Evolutionary conservation across 1,140 invertebrate species (phyloP).

Genomic region (Dysdera silvatica): DNA sequence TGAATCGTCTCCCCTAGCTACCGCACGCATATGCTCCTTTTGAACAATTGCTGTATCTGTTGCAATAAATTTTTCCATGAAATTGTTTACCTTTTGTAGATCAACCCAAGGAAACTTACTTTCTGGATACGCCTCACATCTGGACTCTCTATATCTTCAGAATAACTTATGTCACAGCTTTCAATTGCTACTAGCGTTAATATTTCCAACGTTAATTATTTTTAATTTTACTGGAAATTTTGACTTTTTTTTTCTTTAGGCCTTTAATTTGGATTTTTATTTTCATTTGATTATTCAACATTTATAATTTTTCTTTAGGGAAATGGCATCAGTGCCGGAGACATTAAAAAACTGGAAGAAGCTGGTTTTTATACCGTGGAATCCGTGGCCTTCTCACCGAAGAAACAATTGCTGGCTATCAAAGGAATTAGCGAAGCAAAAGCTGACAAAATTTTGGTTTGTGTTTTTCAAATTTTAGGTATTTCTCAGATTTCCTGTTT

Average conservation of each 20-base stretch:
- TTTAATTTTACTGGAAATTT: neutral
- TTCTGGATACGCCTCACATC: constrained; percentile 9
- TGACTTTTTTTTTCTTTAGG: neutral
- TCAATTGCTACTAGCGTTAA: neutral
- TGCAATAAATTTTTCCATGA: too few relatives aligned
- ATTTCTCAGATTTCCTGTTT: too few relatives aligned
- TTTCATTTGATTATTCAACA: neutral
- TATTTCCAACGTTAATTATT: neutral
- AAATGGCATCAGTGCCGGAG: constrained; percentile 71
- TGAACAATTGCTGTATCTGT: too few relatives aligned
- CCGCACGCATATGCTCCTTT: too few relatives aligned
- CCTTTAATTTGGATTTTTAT: neutral
- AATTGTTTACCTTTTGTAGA: too few relatives aligned
- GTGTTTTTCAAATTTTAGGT: too few relatives aligned
- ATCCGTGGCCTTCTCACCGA: constrained; percentile 86
- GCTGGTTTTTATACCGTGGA: constrained; percentile 92
- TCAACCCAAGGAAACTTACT: too few relatives aligned
- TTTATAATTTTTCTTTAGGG: constrained; percentile 38
- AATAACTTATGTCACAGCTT: neutral
- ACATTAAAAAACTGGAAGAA: constrained; percentile 90
- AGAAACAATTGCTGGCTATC: constrained; percentile 77
- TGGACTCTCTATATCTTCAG: neutral
- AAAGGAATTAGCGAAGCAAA: constrained; percentile 97
- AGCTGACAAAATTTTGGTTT: constrained; percentile 85
- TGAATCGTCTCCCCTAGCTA: too few relatives aligned